phyloP scores from a whole-genome alignment of 2,888 invertebrate species.

The Entomobrya proxima region DNA sequence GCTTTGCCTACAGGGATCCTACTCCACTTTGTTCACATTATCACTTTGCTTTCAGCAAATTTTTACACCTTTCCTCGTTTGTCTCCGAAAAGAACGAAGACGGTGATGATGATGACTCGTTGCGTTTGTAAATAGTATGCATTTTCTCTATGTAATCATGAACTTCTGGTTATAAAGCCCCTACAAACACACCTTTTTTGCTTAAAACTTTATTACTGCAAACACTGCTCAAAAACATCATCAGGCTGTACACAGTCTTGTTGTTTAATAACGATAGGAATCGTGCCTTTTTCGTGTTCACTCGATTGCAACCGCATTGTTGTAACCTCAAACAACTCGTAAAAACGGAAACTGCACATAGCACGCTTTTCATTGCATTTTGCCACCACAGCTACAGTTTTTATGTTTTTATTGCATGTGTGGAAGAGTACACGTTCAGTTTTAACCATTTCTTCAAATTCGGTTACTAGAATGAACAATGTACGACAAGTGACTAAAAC shows the following conservation, averaged over 20 bases:
- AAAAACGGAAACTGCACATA: constrained; percentile 34
- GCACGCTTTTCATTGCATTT: constrained; percentile 1
- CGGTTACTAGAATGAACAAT: not conserved
- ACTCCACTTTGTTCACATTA: constrained; percentile 61
- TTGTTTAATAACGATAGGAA: constrained; percentile 47
- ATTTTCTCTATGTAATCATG: not conserved
- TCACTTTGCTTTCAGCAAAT: constrained; percentile 59
- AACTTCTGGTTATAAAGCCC: not conserved
- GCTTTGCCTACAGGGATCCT: constrained; percentile 59
- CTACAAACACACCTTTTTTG: not conserved
- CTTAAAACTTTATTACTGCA: not conserved
- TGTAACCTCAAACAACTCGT: constrained; percentile 50
- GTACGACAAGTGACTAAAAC: not conserved
- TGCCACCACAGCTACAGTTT: constrained; percentile 6
- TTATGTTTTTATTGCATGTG: not conserved
- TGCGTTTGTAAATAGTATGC: constrained; percentile 25
- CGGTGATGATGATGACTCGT: not conserved
- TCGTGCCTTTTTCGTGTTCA: constrained; percentile 62
- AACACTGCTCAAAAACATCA: not conserved
- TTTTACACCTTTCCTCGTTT: constrained; percentile 63
- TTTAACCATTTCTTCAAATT: not conserved
- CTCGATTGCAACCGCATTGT: constrained; percentile 43
- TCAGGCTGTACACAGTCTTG: constrained; percentile 14
- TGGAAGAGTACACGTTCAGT: not conserved
- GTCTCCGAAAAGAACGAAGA: constrained; percentile 43